Evolutionary conservation across 2,113 vertebrate species (phyloP), one percentile per base, ranked within the genome.

Genomic region (Pogona vitticeps): DNA sequence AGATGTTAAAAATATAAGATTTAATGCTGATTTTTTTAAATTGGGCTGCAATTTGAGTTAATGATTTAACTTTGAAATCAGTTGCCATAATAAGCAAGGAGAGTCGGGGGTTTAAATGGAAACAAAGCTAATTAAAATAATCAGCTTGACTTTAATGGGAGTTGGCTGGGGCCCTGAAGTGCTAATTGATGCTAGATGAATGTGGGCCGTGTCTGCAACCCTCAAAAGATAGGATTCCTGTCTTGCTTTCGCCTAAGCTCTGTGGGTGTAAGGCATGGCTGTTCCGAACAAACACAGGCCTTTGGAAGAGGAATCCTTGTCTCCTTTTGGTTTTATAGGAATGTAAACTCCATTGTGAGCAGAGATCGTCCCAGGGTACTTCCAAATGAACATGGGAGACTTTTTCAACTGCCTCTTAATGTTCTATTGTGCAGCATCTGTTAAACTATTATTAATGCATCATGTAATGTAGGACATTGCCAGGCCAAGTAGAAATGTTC

Each of bases 111-210:
- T 80, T 61, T 91, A 88, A 86, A 70, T 88, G 85, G 92, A 91
- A 92, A 85, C 40, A 84, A 82, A 90, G 83, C 86, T 90, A 89
- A 92, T 90, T 86, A 84, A 88, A 88, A 87, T 28, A 56, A 90
- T 89, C 86, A 88, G 75, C 85, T 82, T 92, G 81, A 70, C 88
- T 87, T 91, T 91, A 90, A 46, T 79, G 86, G 85, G 91, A 81
- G 84, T 86, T 92, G 92, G 90, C 93, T 92, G 90, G 91, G 88
- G 90, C 94, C 85, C 88, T 87, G 85, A 89, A 84, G 90, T 88
- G 85, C 28, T 20, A 2, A 0, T 26, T 14, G 67, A 77, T 84
- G 88, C 80, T 90, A 0, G 23, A 1, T 81, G 88, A 73, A 83
- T 87, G 82, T 68, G 79, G 56, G 86, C 80, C 73, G 73, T 87